Conservation (phyloP, 1,140 invertebrate genomes). For the Grapholita molesta region DNA sequence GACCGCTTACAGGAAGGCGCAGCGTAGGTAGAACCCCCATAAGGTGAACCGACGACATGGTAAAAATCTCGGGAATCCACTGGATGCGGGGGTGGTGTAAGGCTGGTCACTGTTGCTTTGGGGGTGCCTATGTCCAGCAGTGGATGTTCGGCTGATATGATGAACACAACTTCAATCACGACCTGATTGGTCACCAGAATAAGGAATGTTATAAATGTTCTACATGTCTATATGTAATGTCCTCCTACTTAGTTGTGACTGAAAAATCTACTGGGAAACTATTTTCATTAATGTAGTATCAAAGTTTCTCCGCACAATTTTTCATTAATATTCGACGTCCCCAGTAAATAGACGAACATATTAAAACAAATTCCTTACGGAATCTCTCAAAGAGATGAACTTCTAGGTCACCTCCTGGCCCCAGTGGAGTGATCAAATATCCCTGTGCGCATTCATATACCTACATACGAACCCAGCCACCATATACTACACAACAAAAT, state of each 20-base stretch:
- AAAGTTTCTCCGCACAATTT: conserved; percentile 16
- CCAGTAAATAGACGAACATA: conserved; percentile 49
- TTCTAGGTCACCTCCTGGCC: conserved; percentile 36
- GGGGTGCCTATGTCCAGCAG: too few relatives aligned
- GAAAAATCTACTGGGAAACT: neutral
- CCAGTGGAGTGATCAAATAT: conserved; percentile 22
- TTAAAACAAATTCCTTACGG: conserved; percentile 54
- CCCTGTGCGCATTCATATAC: neutral
- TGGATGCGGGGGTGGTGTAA: too few relatives aligned
- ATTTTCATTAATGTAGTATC: neutral
- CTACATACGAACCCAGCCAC: neutral
- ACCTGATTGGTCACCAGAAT: too few relatives aligned
- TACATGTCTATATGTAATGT: neutral
- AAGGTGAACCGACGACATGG: too few relatives aligned
- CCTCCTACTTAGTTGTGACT: too few relatives aligned
- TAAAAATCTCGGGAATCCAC: too few relatives aligned
- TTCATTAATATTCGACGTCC: conserved; percentile 40
- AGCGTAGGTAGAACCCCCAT: too few relatives aligned
- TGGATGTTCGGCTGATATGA: too few relatives aligned
- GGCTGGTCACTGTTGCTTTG: too few relatives aligned
- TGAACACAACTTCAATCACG: too few relatives aligned
- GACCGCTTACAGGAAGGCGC: too few relatives aligned
- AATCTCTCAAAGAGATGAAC: conserved; percentile 62
- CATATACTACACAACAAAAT: neutral
- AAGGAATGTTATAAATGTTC: too few relatives aligned